These are phyloP conservation scores for Cryptophagus acutangulus DNA, from an alignment of 2,888 invertebrate genomes.

Conservation along the genomic window DNA sequence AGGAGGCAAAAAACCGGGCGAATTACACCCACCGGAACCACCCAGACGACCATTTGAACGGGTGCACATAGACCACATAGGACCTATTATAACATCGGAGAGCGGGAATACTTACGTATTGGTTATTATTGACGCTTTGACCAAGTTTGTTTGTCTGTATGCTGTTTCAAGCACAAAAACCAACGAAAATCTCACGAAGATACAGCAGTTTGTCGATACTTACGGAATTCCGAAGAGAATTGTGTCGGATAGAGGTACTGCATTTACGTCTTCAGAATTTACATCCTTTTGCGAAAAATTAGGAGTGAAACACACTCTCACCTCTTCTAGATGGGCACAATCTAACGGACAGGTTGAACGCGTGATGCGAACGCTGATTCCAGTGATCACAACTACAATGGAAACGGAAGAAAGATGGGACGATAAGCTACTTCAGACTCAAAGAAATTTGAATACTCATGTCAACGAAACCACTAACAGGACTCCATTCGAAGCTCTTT, in stretches of 20 bases:
- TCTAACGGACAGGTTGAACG: slow-evolving; percentile 9
- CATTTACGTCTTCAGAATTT: slow-evolving; percentile 10
- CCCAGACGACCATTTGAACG: slow-evolving; percentile 18
- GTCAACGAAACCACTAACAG: slow-evolving; percentile 1
- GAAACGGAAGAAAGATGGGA: slow-evolving; percentile 7
- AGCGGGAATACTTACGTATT: slow-evolving; percentile 15
- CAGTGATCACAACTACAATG: background rate
- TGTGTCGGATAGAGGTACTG: slow-evolving; percentile 23
- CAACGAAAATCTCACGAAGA: slow-evolving; percentile 10
- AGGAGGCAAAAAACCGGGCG: slow-evolving; percentile 18
- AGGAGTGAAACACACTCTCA: slow-evolving; percentile 8
- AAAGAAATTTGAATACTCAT: slow-evolving; percentile 3
- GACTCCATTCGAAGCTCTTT: slow-evolving; percentile 5
- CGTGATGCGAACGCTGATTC: slow-evolving; percentile 6
- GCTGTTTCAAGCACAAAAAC: slow-evolving; percentile 15
- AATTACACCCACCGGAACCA: slow-evolving; percentile 18
- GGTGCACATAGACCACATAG: slow-evolving; percentile 22
- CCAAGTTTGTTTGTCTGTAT: slow-evolving; percentile 17
- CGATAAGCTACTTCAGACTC: background rate
- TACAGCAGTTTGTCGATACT: slow-evolving; percentile 20
- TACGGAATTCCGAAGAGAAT: slow-evolving; percentile 23
- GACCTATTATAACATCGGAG: slow-evolving; percentile 18
- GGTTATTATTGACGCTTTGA: slow-evolving; percentile 18
- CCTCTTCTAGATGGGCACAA: slow-evolving; percentile 5
- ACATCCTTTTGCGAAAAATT: slow-evolving; percentile 15